Conservation (phyloP, 2,888 invertebrate species). For the Machimus atricapillus region DNA sequence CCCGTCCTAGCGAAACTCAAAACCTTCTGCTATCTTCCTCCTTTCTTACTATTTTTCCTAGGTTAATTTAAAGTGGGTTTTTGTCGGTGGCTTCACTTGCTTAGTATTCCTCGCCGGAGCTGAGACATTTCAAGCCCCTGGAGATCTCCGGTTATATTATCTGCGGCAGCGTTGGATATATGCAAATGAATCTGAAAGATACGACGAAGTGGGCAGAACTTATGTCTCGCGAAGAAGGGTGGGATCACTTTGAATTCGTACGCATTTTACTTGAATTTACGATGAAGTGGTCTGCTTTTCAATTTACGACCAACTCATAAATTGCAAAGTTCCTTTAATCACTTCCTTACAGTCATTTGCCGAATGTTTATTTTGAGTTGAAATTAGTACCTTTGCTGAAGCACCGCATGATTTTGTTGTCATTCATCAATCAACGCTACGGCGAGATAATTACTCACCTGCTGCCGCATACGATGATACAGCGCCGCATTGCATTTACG, state of each 20-base stretch:
- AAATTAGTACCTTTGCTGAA: background rate
- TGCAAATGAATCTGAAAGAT: conserved; percentile 36
- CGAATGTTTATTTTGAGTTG: conserved; percentile 12
- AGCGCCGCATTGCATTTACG: background rate
- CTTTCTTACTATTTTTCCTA: conserved; percentile 4
- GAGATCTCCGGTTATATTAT: conserved; percentile 7
- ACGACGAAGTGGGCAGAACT: background rate
- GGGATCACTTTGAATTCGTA: background rate
- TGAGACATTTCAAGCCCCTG: conserved; percentile 29
- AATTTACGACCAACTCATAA: background rate
- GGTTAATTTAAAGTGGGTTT: conserved; percentile 6
- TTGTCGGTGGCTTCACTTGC: background rate
- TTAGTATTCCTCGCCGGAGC: conserved; percentile 7
- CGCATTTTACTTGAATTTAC: background rate
- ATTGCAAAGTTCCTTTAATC: background rate
- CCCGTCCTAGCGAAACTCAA: background rate
- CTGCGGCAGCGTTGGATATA: background rate
- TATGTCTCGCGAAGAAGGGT: background rate
- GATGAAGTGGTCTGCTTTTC: background rate
- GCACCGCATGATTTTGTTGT: background rate
- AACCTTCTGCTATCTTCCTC: conserved; percentile 15
- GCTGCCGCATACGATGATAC: background rate
- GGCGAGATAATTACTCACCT: conserved; percentile 7
- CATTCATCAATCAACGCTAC: conserved; percentile 17
- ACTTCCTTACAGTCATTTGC: background rate